Evolutionary conservation across 2,113 vertebrate genomes (phyloP), one percentile per base, ranked within the genome.

Genomic region (Oncorhynchus gorbuscha): DNA sequence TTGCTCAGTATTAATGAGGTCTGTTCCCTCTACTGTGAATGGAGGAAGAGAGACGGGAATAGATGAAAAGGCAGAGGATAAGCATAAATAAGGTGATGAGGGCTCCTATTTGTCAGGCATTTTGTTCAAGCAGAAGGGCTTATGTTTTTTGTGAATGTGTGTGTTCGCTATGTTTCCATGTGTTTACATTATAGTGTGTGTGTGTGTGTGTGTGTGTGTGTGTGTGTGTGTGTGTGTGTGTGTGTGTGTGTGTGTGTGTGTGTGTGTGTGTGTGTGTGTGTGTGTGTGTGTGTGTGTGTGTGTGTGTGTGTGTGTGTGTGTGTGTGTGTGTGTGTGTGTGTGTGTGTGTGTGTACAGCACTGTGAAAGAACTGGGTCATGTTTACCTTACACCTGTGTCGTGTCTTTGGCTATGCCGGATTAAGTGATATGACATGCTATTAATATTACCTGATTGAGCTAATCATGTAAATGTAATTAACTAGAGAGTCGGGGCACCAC

Each of bases 331-430:
- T 69, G 76, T 39, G 35, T 72, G 58, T 28, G 24, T 69, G 65
- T 66, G 26, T 66, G 65, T 68, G 49, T 61, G 72, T 74, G 71
- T 69, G 69, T 74, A n/a, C 49, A 6, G 26, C 28, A 30, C 30
- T 28, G 20, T 26, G 66, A 14, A 77, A 49, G 51, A 86, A 80
- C 55, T 86, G 72, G 87, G 86, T 83, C 79, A 88, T 79, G 82
- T 89, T 85, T 88, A 79, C 83, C 32, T 78, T 83, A 30, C 22
- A 8, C 77, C 62, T 79, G 59, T 73, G 61, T 39, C 28, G 28
- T 28, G 28, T 28, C 28, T 28, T 28, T 28, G 28, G 28, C 28
- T 28, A 28, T 28, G 28, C 28, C 28, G 28, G 28, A 28, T 3
- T 28, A 28, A 28, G 28, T 28, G 28, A 28, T 28, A 28, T 28